phyloP scores from a whole-genome alignment of 2,797 vertebrate species.

The Pseudochirops corinnae region DNA sequence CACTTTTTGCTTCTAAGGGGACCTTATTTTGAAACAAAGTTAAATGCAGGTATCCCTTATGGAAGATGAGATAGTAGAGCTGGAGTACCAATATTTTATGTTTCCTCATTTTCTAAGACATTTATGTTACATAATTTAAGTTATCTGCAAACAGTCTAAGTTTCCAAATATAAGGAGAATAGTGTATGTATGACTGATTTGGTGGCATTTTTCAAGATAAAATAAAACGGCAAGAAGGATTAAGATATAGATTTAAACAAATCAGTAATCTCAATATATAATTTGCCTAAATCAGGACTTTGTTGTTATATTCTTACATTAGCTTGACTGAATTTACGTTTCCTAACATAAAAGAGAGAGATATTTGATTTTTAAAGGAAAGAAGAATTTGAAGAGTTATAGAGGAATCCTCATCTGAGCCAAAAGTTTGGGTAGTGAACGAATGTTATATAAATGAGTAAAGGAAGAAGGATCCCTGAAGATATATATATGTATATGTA shows the following conservation, averaged over 20 bases:
- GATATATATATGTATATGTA: too few relatives aligned
- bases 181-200: neutral
- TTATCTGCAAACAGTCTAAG: slow-evolving; percentile 30
- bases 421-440: neutral
- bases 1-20: slow-evolving; percentile 25
- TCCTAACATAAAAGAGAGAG: neutral
- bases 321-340: too few relatives aligned
- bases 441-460: neutral
- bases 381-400: neutral
- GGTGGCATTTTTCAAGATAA: neutral
- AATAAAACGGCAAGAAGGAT: neutral
- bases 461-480: too few relatives aligned
- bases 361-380: neutral
- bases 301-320: too few relatives aligned
- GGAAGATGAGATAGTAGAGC: neutral
- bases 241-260: slow-evolving; percentile 29
- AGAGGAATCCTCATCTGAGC: neutral
- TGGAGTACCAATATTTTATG: neutral
- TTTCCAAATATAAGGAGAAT: slow-evolving; percentile 38
- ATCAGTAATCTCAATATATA: neutral
- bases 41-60: slow-evolving; percentile 10
- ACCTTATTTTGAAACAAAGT: slow-evolving; percentile 18
- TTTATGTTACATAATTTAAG: slow-evolving; percentile 11
- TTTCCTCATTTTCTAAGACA: neutral
- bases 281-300: neutral